Evolutionary conservation across 1,140 invertebrate genomes (phyloP), one percentile per base, ranked within the genome.

Genomic region (Stenopsyche tienmushanensis): DNA sequence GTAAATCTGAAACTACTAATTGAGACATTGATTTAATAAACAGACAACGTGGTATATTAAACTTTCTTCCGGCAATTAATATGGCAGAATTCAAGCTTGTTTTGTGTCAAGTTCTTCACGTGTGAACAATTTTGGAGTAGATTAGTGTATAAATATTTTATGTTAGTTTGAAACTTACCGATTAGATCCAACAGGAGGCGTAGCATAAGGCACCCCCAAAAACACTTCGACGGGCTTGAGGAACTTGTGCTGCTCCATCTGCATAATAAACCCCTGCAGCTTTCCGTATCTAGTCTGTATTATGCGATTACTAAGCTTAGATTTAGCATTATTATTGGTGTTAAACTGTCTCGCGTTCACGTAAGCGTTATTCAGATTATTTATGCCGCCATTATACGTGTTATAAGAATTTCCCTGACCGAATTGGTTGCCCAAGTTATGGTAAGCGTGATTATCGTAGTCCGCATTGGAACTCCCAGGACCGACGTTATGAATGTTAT

Each of bases 181-280:
- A 74, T 96, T 92, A 39, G 88, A 88, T 71, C 93, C 90, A 34
- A 89, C 88, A 2, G 94, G 95, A 8, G 96, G 90, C 20, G 93
- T 93, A 2, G 96, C 96, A 77, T 98, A 98, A 1, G 94, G 95
- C 58, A 97, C 91, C 2, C 96, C 96, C 45, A 97, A 84, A 79
- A 95, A 98, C 53, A 95, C 90, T 78, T 96, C 91, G 24, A 91
- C 81, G 71, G 88, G 84, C 76, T 86, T 88, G 42, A 90, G 77
- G 74, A 85, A 86, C 71, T 86, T 86, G 71, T 86, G 83, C 69
- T 86, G 83, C 54, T 90, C 88, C 83, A 91, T 86, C 3, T 89
- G 84, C 72, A 89, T 78, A 20, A 91, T 82, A 25, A 92, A 79
- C 24, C 91, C 90, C 76, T 93, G 90, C 72, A 93, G 83, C 72